Evolutionary conservation across 2,888 invertebrate species (phyloP).

Genomic region (Hypercompe scribonia): DNA sequence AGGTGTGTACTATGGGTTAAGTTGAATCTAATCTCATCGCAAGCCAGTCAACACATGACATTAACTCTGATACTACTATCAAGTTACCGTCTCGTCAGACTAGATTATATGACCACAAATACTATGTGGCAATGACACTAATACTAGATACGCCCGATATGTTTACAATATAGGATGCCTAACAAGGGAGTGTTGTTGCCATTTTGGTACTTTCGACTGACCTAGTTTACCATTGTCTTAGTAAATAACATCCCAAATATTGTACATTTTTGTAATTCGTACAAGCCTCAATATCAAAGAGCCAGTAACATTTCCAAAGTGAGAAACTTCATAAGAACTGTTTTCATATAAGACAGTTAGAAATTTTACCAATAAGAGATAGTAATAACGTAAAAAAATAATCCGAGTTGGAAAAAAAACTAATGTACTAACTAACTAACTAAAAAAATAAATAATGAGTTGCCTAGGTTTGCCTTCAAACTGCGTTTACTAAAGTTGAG

Average conservation of each 20-base stretch:
- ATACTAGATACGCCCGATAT: slow-evolving; percentile 60
- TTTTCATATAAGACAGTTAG: neutral
- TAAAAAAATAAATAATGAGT: neutral
- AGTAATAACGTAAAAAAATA: neutral
- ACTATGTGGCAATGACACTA: slow-evolving; percentile 80
- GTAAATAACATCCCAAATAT: neutral
- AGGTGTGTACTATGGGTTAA: slow-evolving; percentile 12
- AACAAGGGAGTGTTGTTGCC: slow-evolving; percentile 19
- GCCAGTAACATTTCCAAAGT: neutral
- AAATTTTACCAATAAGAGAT: neutral
- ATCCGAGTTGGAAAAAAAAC: neutral
- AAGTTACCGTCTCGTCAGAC: slow-evolving; percentile 70
- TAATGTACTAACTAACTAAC: neutral
- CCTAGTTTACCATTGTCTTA: neutral
- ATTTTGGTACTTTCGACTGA: neutral
- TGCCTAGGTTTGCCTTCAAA: neutral
- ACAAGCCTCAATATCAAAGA: neutral
- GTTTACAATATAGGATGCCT: slow-evolving; percentile 40
- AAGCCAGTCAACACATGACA: slow-evolving; percentile 44
- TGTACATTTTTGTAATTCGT: neutral
- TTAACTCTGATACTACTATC: slow-evolving; percentile 63
- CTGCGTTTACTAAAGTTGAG: neutral
- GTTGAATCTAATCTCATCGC: slow-evolving; percentile 42
- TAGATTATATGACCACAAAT: slow-evolving; percentile 75
- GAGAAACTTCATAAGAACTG: neutral